Base-by-base conservation (phyloP, 2,888 invertebrate species). In the Osmoderma eremita region DNA sequence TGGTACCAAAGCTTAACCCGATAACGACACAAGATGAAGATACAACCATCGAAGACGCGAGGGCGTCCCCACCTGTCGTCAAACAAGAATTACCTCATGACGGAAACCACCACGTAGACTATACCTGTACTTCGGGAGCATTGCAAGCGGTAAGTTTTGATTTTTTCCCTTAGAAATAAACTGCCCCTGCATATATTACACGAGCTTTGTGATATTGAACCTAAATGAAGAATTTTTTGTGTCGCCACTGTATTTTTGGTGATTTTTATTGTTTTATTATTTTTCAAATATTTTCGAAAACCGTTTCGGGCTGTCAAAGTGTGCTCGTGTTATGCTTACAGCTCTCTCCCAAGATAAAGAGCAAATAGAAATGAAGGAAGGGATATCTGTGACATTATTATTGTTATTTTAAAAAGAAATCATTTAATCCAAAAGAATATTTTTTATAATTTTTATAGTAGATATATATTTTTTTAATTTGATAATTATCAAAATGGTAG, bases 1-100 rank as follows among this genome's bases (percentile, higher is more conserved):
- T 87, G 76, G 81, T 86, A 83, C 87, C 88, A 85, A 89, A 89
- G 84, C 83, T 87, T 81, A 88, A 87, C 82, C 86, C 88, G 78
- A 85, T 87, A 77, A 48, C 65, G 22, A 83, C 84, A 75, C 81
- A 81, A 73, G 86, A 86, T 76, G 78, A 88, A 70, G 86, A 86
- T 72, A 82, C 83, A 76, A 80, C 82, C 72, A 71, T 70, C 67
- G 85, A 88, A 80, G 83, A 85, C 81, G 82, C 85, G 84, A 82
- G 88, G 77, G 83, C 84, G 79, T 79, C 85, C 70, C 83, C 86
- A 69, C 85, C 85, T 73, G 78, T 82, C 74, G 84, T 88, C 75
- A 90, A 90, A 82, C 89, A 89, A 81, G 90, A 90, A 82, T 84
- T 88, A 68, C 80, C 81, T 68, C 87, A 79, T 24, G 82, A 82